Conservation (phyloP, 2,888 invertebrate species). For the Hemicrepidius hirtus region DNA sequence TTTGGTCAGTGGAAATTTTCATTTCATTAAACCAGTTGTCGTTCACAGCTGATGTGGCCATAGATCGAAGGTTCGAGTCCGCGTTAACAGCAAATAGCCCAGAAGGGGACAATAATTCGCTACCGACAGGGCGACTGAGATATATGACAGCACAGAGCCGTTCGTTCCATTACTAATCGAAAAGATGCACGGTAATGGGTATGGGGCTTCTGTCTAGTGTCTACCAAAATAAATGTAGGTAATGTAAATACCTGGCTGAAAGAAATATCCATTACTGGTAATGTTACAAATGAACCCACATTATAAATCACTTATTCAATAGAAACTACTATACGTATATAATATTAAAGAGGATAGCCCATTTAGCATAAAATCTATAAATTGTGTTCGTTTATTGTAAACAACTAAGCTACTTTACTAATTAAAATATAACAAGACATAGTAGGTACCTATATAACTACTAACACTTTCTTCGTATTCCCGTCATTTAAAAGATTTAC, state of each 20-base stretch:
- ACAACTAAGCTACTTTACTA: too few species aligned
- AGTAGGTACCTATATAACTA: too few species aligned
- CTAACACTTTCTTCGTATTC: too few species aligned
- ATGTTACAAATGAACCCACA: not conserved
- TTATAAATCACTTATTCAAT: conserved; percentile 4
- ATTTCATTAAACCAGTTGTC: conserved; percentile 61
- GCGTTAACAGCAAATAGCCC: conserved; percentile 70
- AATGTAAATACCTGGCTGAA: not conserved
- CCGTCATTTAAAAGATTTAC: too few species aligned
- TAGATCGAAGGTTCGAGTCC: conserved; percentile 66
- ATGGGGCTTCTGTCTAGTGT: not conserved
- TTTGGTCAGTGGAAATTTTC: conserved; percentile 56
- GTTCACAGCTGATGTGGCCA: conserved; percentile 64
- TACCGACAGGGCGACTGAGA: conserved; percentile 64
- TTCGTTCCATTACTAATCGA: conserved; percentile 47
- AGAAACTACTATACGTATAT: not conserved
- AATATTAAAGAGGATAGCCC: too few species aligned
- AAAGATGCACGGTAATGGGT: conserved; percentile 42
- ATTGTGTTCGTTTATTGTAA: too few species aligned
- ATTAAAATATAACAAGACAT: too few species aligned
- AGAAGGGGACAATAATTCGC: conserved; percentile 69
- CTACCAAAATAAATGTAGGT: conserved; percentile 10
- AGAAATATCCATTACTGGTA: not conserved
- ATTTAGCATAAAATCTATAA: too few species aligned
- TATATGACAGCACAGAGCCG: conserved; percentile 57